Conservation (phyloP, 2,113 vertebrate genomes). For the Synodontis membranacea region DNA sequence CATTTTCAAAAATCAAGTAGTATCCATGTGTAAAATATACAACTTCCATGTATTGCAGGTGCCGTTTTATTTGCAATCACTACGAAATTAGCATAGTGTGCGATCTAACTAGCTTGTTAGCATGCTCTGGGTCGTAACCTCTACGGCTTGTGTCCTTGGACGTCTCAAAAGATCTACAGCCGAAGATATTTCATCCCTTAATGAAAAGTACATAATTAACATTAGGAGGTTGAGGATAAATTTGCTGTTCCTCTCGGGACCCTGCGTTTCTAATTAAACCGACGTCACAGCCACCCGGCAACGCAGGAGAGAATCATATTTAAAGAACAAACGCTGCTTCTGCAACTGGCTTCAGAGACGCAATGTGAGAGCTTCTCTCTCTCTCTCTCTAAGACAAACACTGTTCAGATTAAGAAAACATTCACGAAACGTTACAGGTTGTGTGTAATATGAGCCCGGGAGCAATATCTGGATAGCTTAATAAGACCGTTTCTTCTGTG, state of each 20-base stretch:
- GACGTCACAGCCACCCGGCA: background rate
- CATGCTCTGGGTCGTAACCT: background rate
- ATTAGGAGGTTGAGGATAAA: background rate
- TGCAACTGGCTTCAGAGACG: background rate
- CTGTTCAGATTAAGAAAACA: conserved; percentile 28
- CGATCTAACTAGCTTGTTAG: conserved; percentile 3
- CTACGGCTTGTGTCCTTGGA: background rate
- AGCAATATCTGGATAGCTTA: conserved; percentile 19
- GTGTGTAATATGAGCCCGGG: conserved; percentile 25
- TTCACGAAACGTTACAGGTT: conserved; percentile 31
- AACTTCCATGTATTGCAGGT: background rate
- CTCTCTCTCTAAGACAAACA: conserved; percentile 21
- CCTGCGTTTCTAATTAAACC: background rate
- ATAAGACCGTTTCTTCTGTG: conserved; percentile 27
- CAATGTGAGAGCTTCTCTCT: background rate
- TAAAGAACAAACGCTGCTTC: background rate
- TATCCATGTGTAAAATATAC: background rate
- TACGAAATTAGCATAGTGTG: background rate
- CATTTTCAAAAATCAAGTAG: background rate
- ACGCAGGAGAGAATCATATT: background rate
- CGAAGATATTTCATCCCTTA: background rate
- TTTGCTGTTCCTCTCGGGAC: background rate
- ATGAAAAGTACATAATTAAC: background rate
- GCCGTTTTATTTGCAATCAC: background rate
- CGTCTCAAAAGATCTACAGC: background rate